phyloP scores from a whole-genome alignment of 2,888 invertebrate species.

The Pogonocherus hispidulus region DNA sequence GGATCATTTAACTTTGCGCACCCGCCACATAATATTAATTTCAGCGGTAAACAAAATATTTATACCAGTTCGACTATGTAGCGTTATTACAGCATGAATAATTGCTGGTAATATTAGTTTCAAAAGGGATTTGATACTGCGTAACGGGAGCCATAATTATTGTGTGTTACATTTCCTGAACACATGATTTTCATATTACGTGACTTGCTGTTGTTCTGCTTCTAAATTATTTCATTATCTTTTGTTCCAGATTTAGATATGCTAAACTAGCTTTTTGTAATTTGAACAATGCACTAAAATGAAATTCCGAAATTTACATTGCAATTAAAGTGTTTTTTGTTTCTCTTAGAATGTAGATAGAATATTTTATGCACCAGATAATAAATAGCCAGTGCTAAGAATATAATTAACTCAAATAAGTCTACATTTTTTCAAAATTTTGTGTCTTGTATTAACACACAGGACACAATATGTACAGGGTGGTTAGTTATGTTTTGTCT shows the following conservation, averaged over 20 bases:
- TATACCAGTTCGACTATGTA: conserved; percentile 18
- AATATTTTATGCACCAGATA: no score
- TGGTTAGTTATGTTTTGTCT: no score
- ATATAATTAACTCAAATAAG: no score
- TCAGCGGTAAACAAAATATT: conserved; percentile 17
- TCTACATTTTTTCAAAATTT: no score
- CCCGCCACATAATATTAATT: conserved; percentile 14
- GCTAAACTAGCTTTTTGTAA: background rate
- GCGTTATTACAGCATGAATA: conserved; percentile 22
- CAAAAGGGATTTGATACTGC: conserved; percentile 31
- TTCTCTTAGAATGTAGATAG: no score
- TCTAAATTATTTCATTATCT: conserved; percentile 43
- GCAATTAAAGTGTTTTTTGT: background rate
- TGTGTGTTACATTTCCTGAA: conserved; percentile 39
- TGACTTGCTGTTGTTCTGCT: conserved; percentile 37
- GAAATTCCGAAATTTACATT: background rate
- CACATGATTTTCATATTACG: conserved; percentile 46
- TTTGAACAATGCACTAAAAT: background rate
- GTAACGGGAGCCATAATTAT: conserved; percentile 37
- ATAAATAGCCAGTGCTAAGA: no score
- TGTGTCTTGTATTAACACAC: no score
- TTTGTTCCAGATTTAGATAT: conserved; percentile 35
- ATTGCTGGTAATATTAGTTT: conserved; percentile 32
- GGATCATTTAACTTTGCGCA: conserved; percentile 11
- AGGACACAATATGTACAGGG: no score